phyloP scores from a whole-genome alignment of 2,888 invertebrate genomes.

The Chrysolina oricalcia region DNA sequence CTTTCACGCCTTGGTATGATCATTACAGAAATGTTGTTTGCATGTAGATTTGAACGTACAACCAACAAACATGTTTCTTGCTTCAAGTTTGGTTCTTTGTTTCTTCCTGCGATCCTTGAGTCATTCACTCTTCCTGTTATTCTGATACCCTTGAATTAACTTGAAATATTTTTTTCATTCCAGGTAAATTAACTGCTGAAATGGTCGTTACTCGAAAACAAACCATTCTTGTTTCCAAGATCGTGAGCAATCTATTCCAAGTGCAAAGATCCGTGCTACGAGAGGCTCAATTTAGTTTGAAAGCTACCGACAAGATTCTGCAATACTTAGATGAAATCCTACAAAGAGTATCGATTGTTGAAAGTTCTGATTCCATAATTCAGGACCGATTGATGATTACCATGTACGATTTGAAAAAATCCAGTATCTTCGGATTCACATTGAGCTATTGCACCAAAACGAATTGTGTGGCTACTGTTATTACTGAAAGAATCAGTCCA shows the following conservation, averaged over 20 bases:
- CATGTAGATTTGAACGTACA: no score
- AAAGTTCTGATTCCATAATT: conserved; percentile 57
- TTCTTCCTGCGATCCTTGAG: background rate
- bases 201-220: conserved; percentile 64
- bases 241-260: conserved; percentile 71
- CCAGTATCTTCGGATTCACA: conserved; percentile 72
- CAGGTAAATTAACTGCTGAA: conserved; percentile 19
- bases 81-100: no score
- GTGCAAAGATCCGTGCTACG: conserved; percentile 49
- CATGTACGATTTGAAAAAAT: conserved; percentile 65
- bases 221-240: conserved; percentile 67
- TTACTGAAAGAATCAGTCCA: conserved; percentile 30
- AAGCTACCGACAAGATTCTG: conserved; percentile 57
- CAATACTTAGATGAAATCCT: conserved; percentile 62
- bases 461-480: conserved; percentile 68
- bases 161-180: conserved; percentile 5
- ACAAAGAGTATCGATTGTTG: conserved; percentile 50
- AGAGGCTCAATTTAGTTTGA: conserved; percentile 50
- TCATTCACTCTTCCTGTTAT: background rate
- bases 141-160: background rate
- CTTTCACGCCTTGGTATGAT: no score
- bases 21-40: no score
- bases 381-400: conserved; percentile 72
- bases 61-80: no score
- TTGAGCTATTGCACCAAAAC: conserved; percentile 63